Conservation (phyloP, 2,888 invertebrate genomes). For the Neuroscelio doddi region DNA sequence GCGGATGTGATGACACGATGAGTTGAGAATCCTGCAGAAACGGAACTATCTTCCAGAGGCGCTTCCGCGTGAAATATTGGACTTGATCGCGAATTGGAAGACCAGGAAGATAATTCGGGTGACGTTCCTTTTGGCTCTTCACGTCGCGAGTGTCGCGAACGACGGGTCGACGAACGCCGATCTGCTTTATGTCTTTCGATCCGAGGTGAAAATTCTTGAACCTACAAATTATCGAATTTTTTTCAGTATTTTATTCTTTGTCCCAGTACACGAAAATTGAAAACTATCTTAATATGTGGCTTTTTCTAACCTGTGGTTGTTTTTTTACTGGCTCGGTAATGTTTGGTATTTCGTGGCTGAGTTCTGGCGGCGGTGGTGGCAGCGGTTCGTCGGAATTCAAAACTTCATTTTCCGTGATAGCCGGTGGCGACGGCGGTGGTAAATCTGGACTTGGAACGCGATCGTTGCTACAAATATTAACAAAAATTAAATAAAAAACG, state of each 20-base stretch:
- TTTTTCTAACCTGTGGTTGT: conserved; percentile 46
- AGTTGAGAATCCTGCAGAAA: conserved; percentile 56
- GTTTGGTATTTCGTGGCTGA: conserved; percentile 53
- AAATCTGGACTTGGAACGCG: conserved; percentile 77
- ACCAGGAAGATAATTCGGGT: conserved; percentile 51
- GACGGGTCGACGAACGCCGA: conserved; percentile 60
- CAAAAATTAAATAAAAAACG: neutral
- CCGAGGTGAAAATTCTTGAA: conserved; percentile 28
- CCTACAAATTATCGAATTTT: too few relatives aligned
- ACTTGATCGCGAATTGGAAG: conserved; percentile 47
- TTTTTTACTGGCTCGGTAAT: conserved; percentile 54
- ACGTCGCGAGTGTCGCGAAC: conserved; percentile 58
- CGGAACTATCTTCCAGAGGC: conserved; percentile 56
- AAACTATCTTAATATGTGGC: neutral
- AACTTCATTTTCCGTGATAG: conserved; percentile 76
- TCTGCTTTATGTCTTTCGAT: conserved; percentile 61
- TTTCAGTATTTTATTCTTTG: too few relatives aligned
- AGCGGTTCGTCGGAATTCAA: conserved; percentile 78
- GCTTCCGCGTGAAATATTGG: conserved; percentile 52
- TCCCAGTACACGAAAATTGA: too few relatives aligned
- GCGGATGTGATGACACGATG: conserved; percentile 63
- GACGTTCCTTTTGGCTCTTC: conserved; percentile 53
- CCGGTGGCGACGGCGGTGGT: conserved; percentile 78
- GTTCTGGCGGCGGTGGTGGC: conserved; percentile 78
- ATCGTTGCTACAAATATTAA: conserved; percentile 69